A percentile compares a stretch with the other conserved stretches of the same genome.
Evolutionary conservation across 1,140 invertebrate species (phyloP).

Genomic region (Drosophila chauvacae): DNA sequence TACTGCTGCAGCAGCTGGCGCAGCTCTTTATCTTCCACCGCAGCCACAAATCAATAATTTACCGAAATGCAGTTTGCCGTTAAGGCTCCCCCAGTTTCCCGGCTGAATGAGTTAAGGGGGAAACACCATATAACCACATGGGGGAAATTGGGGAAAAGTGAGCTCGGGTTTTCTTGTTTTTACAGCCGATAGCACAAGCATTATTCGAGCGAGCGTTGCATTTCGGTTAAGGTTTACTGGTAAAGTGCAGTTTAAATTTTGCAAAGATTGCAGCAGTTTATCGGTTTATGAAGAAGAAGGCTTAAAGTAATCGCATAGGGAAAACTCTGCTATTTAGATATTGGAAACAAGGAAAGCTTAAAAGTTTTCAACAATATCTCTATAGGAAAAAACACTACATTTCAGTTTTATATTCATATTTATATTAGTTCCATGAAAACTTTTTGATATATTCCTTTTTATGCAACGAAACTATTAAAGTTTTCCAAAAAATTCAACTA

Average conservation of each 20-base stretch:
- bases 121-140: slow-evolving; percentile 23
- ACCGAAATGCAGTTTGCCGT: slow-evolving; percentile 44
- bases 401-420: background rate
- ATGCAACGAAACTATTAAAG: background rate
- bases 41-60: slow-evolving; percentile 56
- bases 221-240: slow-evolving; percentile 11
- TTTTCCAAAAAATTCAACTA: background rate
- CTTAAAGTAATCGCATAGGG: background rate
- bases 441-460: background rate
- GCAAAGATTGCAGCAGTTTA: background rate
- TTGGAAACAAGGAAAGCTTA: background rate
- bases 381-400: background rate
- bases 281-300: background rate
- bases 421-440: background rate
- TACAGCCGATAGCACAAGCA: slow-evolving; percentile 26
- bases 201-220: slow-evolving; percentile 11
- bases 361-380: background rate
- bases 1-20: slow-evolving; percentile 29
- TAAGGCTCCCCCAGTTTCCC: slow-evolving; percentile 10
- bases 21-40: slow-evolving; percentile 45
- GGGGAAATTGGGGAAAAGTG: slow-evolving; percentile 18
- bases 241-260: slow-evolving; percentile 18
- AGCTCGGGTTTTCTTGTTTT: slow-evolving; percentile 28
- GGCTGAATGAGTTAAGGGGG: background rate
- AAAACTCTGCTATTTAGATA: background rate